phyloP scores from a whole-genome alignment of 1,140 invertebrate genomes.

The Venturia canescens region DNA sequence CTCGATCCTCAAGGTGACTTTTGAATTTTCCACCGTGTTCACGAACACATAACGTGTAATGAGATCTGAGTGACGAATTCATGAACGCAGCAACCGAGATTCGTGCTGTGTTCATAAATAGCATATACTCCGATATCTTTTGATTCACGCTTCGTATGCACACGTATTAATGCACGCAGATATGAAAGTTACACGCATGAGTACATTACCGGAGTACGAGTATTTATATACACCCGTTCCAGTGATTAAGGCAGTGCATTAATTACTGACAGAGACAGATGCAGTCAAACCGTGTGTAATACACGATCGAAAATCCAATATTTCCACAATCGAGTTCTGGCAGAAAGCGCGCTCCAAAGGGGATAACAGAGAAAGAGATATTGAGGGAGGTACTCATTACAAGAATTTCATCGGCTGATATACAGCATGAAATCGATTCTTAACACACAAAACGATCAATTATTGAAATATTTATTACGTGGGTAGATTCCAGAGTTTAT shows the following conservation, averaged over 20 bases:
- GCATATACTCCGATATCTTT: background rate
- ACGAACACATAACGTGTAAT: background rate
- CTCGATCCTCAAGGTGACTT: background rate
- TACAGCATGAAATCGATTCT: conserved; percentile 23
- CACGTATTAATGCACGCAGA: background rate
- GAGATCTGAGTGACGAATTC: conserved; percentile 27
- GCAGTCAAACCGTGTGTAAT: background rate
- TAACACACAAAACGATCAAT: conserved; percentile 13
- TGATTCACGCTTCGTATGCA: background rate
- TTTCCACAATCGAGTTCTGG: conserved; percentile 2
- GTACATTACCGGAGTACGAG: background rate
- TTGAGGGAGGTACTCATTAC: conserved; percentile 1
- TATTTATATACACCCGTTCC: conserved; percentile 30
- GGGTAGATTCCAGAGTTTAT: background rate
- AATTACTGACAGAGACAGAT: conserved; percentile 34
- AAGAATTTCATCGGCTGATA: conserved; percentile 32
- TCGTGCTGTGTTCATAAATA: conserved; percentile 26
- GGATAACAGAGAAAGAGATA: background rate
- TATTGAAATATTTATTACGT: background rate
- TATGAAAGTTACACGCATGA: background rate
- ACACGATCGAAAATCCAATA: conserved; percentile 24
- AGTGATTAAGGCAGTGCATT: conserved; percentile 38
- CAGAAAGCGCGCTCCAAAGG: background rate
- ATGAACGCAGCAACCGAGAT: conserved; percentile 1
- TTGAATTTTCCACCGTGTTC: too few species aligned